Evolutionary conservation across 1,140 invertebrate genomes (phyloP).

Genomic region (Pomphorhynchus laevis): DNA sequence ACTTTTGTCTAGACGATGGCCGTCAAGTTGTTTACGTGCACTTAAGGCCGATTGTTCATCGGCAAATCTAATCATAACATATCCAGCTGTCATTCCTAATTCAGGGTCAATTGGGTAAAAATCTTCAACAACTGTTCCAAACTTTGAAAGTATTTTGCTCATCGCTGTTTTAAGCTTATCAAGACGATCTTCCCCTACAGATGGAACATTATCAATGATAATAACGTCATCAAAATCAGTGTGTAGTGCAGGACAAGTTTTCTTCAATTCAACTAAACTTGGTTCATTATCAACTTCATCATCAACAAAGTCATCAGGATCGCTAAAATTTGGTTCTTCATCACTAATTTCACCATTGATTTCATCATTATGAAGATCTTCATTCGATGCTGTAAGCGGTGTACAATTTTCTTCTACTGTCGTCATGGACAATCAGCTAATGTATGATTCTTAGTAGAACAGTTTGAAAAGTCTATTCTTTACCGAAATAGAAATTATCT

Average conservation of each 20-base stretch:
- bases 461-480: too few species aligned
- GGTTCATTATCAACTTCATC: conserved; percentile 60
- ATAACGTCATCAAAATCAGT: conserved; percentile 77
- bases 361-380: neutral
- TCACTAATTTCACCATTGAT: conserved; percentile 18
- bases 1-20: conserved; percentile 69
- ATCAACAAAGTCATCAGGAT: conserved; percentile 63
- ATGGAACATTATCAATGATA: conserved; percentile 70
- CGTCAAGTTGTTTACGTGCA: conserved; percentile 48
- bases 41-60: conserved; percentile 40
- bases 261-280: conserved; percentile 12
- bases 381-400: too few species aligned
- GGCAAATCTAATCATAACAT: conserved; percentile 61
- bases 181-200: conserved; percentile 49
- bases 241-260: conserved; percentile 31
- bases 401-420: too few species aligned
- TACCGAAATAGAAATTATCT: too few species aligned
- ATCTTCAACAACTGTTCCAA: conserved; percentile 52
- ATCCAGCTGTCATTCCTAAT: conserved; percentile 42
- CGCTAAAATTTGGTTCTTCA: conserved; percentile 62
- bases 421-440: too few species aligned
- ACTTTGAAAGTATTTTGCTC: conserved; percentile 55
- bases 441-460: too few species aligned
- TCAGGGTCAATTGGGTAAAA: conserved; percentile 47
- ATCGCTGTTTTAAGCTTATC: conserved; percentile 70